phyloP scores from a whole-genome alignment of 2,888 invertebrate genomes.

The Papilio protenor region DNA sequence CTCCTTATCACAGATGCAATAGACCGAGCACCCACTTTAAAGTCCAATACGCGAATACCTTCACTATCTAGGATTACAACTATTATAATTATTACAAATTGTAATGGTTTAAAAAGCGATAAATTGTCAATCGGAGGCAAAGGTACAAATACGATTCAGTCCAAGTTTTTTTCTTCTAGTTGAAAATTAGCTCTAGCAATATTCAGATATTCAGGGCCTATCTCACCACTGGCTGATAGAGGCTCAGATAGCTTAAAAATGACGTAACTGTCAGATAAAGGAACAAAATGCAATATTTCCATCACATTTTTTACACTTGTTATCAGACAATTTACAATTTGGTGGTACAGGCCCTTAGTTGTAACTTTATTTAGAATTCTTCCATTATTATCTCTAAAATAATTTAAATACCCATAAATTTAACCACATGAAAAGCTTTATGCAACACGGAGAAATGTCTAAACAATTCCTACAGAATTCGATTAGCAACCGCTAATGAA shows the following conservation, averaged over 20 bases:
- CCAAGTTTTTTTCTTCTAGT: too few relatives aligned
- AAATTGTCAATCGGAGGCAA: background rate
- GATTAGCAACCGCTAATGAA: conserved; percentile 26
- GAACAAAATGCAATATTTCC: too few relatives aligned
- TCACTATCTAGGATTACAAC: conserved; percentile 35
- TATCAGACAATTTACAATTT: too few relatives aligned
- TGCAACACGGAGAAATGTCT: conserved; percentile 19
- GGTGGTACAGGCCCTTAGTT: background rate
- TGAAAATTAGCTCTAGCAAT: too few relatives aligned
- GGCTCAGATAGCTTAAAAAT: too few relatives aligned
- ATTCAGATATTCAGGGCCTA: too few relatives aligned
- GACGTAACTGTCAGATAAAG: too few relatives aligned
- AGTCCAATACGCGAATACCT: conserved; percentile 35
- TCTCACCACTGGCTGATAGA: too few relatives aligned
- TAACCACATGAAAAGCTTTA: conserved; percentile 15
- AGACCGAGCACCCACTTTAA: conserved; percentile 58
- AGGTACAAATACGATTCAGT: too few relatives aligned
- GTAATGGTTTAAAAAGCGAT: background rate
- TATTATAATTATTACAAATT: conserved; percentile 14
- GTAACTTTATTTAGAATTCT: background rate
- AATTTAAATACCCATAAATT: background rate
- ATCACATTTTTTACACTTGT: too few relatives aligned
- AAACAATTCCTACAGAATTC: conserved; percentile 14
- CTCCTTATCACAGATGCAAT: conserved; percentile 67
- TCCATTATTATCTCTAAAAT: background rate